Conservation (phyloP, 1,140 invertebrate species). For the Doryteuthis pealeii region DNA sequence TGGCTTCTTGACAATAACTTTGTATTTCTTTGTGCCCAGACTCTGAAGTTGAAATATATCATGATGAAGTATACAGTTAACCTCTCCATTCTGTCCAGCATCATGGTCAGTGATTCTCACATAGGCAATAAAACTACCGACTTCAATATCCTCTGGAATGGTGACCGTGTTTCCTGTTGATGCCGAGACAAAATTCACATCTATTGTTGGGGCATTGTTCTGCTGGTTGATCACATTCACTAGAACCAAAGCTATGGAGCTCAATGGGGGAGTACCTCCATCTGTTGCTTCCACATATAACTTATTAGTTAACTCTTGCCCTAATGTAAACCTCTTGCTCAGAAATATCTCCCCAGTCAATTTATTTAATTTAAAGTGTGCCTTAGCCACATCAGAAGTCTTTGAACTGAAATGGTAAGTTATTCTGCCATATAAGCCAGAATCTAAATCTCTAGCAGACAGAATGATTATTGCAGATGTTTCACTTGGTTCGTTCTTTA, state of each 20-base stretch:
- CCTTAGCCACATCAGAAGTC: constrained; percentile 26
- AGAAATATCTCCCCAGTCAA: constrained; percentile 48
- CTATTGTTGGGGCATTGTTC: constrained; percentile 77
- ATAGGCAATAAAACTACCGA: constrained; percentile 79
- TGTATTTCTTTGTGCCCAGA: constrained; percentile 29
- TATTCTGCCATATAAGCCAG: constrained; percentile 49
- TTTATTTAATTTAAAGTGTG: constrained; percentile 48
- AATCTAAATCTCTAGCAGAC: constrained; percentile 45
- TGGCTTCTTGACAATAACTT: constrained; percentile 22
- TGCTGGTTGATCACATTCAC: constrained; percentile 91
- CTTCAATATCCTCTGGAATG: constrained; percentile 80
- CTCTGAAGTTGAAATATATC: constrained; percentile 25
- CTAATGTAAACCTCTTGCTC: constrained; percentile 84
- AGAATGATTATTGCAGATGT: constrained; percentile 39
- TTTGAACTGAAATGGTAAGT: constrained; percentile 77
- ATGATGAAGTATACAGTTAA: constrained; percentile 34
- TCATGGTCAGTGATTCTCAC: constrained; percentile 63
- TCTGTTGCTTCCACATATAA: constrained; percentile 87
- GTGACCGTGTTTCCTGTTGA: constrained; percentile 92
- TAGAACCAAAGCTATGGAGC: constrained; percentile 83
- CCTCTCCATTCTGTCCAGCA: constrained; percentile 58
- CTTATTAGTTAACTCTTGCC: constrained; percentile 80
- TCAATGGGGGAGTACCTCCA: constrained; percentile 73
- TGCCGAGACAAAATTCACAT: constrained; percentile 66
- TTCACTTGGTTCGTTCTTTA: constrained; percentile 36